Evolutionary conservation across 2,797 vertebrate species (phyloP), one percentile per base, ranked within the genome.

Genomic region (Sebastes hubbsi): DNA sequence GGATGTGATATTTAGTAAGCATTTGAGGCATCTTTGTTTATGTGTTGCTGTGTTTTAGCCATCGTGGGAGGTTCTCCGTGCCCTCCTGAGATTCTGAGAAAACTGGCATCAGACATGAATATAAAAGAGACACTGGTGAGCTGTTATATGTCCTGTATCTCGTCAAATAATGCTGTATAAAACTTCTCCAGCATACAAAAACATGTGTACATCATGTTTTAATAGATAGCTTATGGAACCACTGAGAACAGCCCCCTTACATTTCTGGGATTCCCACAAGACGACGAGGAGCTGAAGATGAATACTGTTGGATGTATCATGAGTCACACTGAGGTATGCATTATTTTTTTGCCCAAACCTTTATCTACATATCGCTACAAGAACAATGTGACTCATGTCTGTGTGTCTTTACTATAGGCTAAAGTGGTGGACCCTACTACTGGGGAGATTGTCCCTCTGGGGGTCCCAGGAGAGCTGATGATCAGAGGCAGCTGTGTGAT

Each of bases 201-300:
- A 25, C 6, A 24, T 27, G 11, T 24, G 2, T 24, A 1, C 4
- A 7, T 61, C 0, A 2, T 88, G 4, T 68, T 68, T 70, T 32
- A 8, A 68, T 84, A 99, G 97, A 76, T 96, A 58, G 76, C 16
- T 58, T 99, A 98, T 34, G 97, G 98, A 87, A 96, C 96, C 65
- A 98, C 98, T 9, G 98, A 99, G 90, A 99, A 96, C 81, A 98
- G 98, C 65, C 97, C 97, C 0, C n/a, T 95, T 46, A 97, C 97
- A 34, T 99, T 99, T 85, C 22, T 96, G 86, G 95, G 95, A 32
- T 96, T 96, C 77, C 94, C 94, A 2, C 80, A 71, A 20, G 97
- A 98, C 89, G 92, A 79, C 0, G 20, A 96, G 0, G 36, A 93
- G 4, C 92, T 90, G 71, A 98, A 94, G 94, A 87, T 89, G 0